These are phyloP conservation scores for Corticium candelabrum DNA, from an alignment of 37 sponge, comb jelly and placozoan species.

Conservation along the genomic window DNA sequence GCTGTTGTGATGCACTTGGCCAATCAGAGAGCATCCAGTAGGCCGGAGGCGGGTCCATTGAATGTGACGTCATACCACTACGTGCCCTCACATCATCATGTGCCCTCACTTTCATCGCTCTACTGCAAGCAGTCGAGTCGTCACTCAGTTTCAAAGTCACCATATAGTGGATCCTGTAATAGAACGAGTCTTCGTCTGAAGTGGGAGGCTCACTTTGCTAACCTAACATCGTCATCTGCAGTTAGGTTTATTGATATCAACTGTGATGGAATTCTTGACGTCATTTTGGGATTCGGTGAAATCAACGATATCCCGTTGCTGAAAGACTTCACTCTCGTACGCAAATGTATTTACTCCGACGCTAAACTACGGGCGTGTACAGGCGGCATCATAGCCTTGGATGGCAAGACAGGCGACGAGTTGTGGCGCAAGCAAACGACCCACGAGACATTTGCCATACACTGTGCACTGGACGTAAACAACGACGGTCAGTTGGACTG, in stretches of 20 bases:
- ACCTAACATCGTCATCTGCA: not conserved
- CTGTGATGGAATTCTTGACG: conserved; percentile 1
- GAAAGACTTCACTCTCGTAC: too few relatives aligned
- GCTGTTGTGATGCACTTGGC: too few relatives aligned
- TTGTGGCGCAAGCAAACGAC: not conserved
- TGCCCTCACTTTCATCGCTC: too few relatives aligned
- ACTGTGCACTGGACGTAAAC: conserved; percentile 43
- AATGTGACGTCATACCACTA: too few relatives aligned
- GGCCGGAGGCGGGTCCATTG: too few relatives aligned
- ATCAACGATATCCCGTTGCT: not conserved
- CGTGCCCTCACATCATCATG: too few relatives aligned
- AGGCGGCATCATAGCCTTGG: not conserved
- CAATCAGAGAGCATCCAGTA: too few relatives aligned
- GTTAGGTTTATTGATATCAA: not conserved
- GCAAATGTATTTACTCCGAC: not conserved
- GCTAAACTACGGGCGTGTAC: not conserved
- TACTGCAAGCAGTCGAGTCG: too few relatives aligned
- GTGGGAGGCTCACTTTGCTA: not conserved
- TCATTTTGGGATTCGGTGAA: not conserved
- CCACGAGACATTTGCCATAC: conserved; percentile 33
- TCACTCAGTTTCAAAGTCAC: too few relatives aligned
- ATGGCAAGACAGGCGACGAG: not conserved
- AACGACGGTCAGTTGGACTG: conserved; percentile 48
- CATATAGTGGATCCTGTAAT: too few relatives aligned
- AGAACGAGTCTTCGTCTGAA: not conserved